Evolutionary conservation across 2,113 vertebrate species (phyloP), one percentile per base, ranked within the genome.

Genomic region (Scophthalmus maximus): DNA sequence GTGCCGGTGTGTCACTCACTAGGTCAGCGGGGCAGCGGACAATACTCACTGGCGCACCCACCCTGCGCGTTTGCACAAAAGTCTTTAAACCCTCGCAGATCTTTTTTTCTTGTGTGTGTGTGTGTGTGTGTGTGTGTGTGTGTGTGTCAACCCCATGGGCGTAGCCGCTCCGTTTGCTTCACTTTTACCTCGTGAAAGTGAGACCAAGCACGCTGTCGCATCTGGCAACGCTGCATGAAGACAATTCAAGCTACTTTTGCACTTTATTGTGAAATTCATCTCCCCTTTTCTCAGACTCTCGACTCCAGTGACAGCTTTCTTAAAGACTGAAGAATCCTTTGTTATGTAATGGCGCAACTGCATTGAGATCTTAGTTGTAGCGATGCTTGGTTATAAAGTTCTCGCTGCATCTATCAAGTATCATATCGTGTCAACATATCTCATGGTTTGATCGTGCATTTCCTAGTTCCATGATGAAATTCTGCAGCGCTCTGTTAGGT

Each of bases 11-110:
- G 76, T 69, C 36, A 34, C 66, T 76, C 63, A 34, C n/a, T 47
- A 46, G 79, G 66, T 73, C 69, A 72, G 18, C 65, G 57, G 61
- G 5, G 40, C 68, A 76, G 69, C 40, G 17, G 29, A 57, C 34
- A 40, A 50, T 36, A 8, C 23, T 77, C 34, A 26, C 9, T 1
- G 25, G 10, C 56, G 68, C 76, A 59, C 73, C 56, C 75, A 60
- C 70, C 60, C 49, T 65, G n/a, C 26, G 18, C 29, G 67, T 66
- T 46, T 79, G 30, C 44, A 64, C 38, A 38, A 2, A 44, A 71
- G 32, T 44, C 4, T n/a, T 51, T 65, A 22, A 64, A 58, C 8
- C 18, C 0, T 47, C 52, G 12, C 18, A 30, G 49, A 27, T 64
- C 20, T 67, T 51, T 34, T n/a, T n/a, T n/a, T n/a, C n/a, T n/a